Conservation (phyloP, 2,888 invertebrate genomes). For the Villa cingulata region DNA sequence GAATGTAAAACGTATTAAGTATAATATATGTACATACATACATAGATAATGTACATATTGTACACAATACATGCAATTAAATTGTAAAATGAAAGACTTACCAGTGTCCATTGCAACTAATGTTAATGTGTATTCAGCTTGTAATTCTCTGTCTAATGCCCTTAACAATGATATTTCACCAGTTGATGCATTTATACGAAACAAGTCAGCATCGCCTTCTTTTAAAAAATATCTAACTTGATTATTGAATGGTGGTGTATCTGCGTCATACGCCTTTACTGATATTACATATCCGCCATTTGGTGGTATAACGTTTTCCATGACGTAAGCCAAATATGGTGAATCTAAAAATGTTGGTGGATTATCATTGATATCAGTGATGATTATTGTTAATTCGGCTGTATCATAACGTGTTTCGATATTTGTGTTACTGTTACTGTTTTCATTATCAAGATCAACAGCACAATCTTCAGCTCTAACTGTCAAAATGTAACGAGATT, state of each 20-base stretch:
- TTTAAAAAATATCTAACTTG: constrained; percentile 86
- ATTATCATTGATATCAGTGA: constrained; percentile 88
- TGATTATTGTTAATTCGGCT: constrained; percentile 67
- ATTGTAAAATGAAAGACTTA: too few species aligned
- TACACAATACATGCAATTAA: too few species aligned
- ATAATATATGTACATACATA: too few species aligned
- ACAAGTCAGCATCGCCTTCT: constrained; percentile 82
- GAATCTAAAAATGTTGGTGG: constrained; percentile 86
- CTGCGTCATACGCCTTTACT: constrained; percentile 80
- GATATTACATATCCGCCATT: constrained; percentile 67
- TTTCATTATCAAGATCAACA: constrained; percentile 43
- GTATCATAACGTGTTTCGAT: constrained; percentile 51
- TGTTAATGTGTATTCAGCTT: constrained; percentile 70
- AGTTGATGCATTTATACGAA: constrained; percentile 80
- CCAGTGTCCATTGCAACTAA: constrained; percentile 91
- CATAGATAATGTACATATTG: too few species aligned
- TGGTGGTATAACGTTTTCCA: constrained; percentile 80
- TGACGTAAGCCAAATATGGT: constrained; percentile 85
- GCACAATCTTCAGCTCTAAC: constrained; percentile 83
- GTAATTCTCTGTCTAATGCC: constrained; percentile 71
- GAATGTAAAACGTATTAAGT: too few species aligned
- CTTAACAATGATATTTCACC: constrained; percentile 78
- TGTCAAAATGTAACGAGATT: constrained; percentile 66
- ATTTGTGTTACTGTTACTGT: background rate
- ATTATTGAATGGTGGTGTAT: constrained; percentile 79